Percentiles rank a stretch among this genome's conserved stretches.
phyloP scores from a whole-genome alignment of 1,140 invertebrate genomes.

The Zophobas atratus region DNA sequence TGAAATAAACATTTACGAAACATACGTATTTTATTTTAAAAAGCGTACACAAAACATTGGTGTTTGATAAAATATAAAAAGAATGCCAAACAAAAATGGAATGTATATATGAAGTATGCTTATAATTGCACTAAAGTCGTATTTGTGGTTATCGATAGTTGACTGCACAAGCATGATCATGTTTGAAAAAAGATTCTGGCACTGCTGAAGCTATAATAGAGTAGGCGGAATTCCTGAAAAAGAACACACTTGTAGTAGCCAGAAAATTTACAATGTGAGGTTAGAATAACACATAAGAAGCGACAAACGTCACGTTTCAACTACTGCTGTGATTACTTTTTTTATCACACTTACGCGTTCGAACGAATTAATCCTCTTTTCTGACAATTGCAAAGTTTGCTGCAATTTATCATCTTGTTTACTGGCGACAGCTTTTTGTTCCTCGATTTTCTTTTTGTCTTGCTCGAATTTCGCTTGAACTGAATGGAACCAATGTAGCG shows the following conservation, averaged over 20 bases:
- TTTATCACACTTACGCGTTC: constrained; percentile 71
- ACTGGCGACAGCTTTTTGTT: constrained; percentile 69
- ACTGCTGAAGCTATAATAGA: constrained; percentile 94
- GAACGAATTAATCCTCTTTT: constrained; percentile 87
- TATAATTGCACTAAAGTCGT: constrained; percentile 24
- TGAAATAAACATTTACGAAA: too few relatives aligned
- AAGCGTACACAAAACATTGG: constrained; percentile 12
- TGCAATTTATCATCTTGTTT: constrained; percentile 88
- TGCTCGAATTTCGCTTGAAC: constrained; percentile 82
- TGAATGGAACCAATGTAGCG: constrained; percentile 96
- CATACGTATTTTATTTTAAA: constrained; percentile 58
- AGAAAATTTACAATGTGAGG: constrained; percentile 48
- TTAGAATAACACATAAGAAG: not conserved
- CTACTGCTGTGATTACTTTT: too few relatives aligned
- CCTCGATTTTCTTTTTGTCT: constrained; percentile 74
- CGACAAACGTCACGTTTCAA: too few relatives aligned
- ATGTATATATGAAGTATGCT: constrained; percentile 7
- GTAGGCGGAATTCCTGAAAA: constrained; percentile 88
- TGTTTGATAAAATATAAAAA: constrained; percentile 25
- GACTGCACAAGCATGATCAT: constrained; percentile 45
- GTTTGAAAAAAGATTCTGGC: constrained; percentile 91
- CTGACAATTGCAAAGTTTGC: constrained; percentile 93
- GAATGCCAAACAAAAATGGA: not conserved
- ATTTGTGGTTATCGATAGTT: not conserved
- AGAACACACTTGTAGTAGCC: not conserved